Evolutionary conservation across 2,888 invertebrate species (phyloP).

Genomic region (Drosophila infuscata): DNA sequence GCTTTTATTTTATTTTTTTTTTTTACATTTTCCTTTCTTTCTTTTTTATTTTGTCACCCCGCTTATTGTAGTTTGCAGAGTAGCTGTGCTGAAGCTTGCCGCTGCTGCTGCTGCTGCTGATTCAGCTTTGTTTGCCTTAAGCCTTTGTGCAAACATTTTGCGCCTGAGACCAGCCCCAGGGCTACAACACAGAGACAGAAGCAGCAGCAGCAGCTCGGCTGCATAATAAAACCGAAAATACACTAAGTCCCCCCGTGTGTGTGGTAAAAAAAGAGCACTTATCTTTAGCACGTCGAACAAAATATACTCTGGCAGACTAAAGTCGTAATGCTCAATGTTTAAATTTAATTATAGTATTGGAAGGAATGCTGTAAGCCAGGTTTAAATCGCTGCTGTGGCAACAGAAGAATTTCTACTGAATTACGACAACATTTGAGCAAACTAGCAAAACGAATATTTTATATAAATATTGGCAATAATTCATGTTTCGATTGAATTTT

Average conservation of each 20-base stretch:
- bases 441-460: neutral
- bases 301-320: neutral
- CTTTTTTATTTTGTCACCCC: slow-evolving; percentile 57
- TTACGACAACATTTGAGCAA: neutral
- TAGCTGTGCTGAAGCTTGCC: slow-evolving; percentile 52
- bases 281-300: neutral
- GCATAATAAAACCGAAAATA: slow-evolving; percentile 66
- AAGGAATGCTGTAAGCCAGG: neutral
- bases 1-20: slow-evolving; percentile 35
- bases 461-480: neutral
- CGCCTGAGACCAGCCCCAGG: slow-evolving; percentile 63
- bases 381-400: neutral
- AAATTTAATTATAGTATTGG: neutral
- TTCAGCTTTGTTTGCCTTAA: slow-evolving; percentile 82
- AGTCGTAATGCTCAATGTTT: neutral
- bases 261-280: neutral
- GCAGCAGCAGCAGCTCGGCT: slow-evolving; percentile 35
- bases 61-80: slow-evolving; percentile 68
- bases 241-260: slow-evolving; percentile 47
- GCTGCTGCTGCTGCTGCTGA: slow-evolving; percentile 68
- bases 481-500: neutral
- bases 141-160: slow-evolving; percentile 83
- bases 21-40: slow-evolving; percentile 25
- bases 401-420: neutral
- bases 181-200: slow-evolving; percentile 14